Evolutionary conservation across 30 jellyfish, hydroid and myxozoan species (phyloP), one percentile per base, ranked within the genome.

Genomic region (Aurelia aurita): DNA sequence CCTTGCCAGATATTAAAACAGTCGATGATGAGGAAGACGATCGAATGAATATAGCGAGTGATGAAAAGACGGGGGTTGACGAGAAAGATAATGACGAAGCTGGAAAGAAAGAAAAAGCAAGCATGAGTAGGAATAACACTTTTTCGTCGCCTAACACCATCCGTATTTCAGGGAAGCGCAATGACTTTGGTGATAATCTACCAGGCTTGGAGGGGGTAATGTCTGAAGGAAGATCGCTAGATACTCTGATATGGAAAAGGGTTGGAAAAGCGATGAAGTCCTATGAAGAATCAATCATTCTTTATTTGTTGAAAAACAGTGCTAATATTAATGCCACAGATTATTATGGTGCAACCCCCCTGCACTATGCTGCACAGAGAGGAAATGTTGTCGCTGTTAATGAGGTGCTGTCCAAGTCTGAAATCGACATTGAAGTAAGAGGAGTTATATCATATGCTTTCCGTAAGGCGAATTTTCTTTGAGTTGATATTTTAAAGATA

Each of bases 251-350:
- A 1, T 57, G 74, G 82, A 87, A 69, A 58, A 87, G 32, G 39
- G 69, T 63, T 22, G 83, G 69, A 23, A 85, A 85, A 27, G 70
- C 44, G 43, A 54, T 25, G 28, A 63, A 19, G 21, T n/a, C 29
- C 6, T 60, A 62, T 14, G 97, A 88, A 32, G 95, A 84, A 28
- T 94, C 99, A 3, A 88, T 94, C 3, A 58, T 94, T 25, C 68
- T 70, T 21, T 89, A 76, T 69, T 62, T 94, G 57, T 49, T 94
- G 45, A 87, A 86, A 32, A 58, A 84, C 43, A 83, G 85, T 67
- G 99, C 99, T 2, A 67, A 84, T 59, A 77, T 95, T 51, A 95
- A 95, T 69, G 98, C 98, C 5, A 82, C 84, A 61, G 99, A 95
- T 80, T 58, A 58, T 54, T 89, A 90, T 62, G 99, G 97, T 9